A percentile compares a stretch with the other conserved stretches of the same genome.
Evolutionary conservation across 2,797 vertebrate genomes (phyloP).

Genomic region (Macrochelys suwanniensis): DNA sequence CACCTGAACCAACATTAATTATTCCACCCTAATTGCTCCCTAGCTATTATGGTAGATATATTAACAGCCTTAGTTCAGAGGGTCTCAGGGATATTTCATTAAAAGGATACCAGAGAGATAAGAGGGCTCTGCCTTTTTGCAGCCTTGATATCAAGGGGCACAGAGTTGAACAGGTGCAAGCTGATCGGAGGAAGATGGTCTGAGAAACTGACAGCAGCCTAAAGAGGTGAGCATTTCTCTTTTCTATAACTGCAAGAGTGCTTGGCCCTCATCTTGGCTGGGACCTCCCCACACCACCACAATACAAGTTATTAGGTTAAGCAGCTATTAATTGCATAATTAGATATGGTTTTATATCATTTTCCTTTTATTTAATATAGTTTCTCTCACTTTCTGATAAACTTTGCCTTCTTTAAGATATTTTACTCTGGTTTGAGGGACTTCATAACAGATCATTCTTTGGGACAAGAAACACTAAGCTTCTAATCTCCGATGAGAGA

Average conservation of each 20-base stretch:
- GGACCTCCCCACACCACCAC: accelerated
- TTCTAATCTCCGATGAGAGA: not conserved
- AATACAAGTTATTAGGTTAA: not conserved
- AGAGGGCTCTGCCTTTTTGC: not conserved
- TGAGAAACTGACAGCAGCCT: no score
- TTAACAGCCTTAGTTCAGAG: not conserved
- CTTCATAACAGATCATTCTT: not conserved
- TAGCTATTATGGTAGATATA: not conserved
- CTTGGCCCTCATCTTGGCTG: not conserved
- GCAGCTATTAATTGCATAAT: not conserved
- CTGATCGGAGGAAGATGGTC: not conserved
- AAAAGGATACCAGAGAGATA: not conserved
- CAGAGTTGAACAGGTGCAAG: not conserved
- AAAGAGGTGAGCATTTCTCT: not conserved
- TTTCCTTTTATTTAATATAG: not conserved
- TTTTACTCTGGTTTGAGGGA: not conserved
- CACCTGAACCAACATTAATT: not conserved
- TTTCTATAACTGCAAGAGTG: accelerated
- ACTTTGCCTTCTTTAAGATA: not conserved
- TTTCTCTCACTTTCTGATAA: not conserved
- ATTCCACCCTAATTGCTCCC: no score
- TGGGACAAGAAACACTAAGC: not conserved
- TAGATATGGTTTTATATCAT: not conserved
- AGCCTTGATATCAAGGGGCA: not conserved
- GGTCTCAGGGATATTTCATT: not conserved